phyloP scores from a whole-genome alignment of 2,797 vertebrate species.

The Lacerta viridis region DNA sequence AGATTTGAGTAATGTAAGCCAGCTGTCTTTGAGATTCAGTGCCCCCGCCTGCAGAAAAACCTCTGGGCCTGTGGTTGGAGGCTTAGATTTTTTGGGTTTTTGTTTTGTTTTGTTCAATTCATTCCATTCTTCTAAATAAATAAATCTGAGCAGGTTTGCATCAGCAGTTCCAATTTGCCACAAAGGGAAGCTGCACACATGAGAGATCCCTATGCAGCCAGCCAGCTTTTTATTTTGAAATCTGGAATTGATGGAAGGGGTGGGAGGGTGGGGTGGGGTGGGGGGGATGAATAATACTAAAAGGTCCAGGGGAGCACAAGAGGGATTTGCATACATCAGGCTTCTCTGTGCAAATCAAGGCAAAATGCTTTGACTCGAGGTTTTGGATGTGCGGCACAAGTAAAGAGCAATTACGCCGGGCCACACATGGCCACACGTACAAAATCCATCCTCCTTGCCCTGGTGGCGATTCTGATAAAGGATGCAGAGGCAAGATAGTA shows the following conservation, averaged over 20 bases:
- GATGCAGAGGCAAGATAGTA: background rate
- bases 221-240: conserved; percentile 80
- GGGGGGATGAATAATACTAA: conserved; percentile 40
- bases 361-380: conserved; percentile 67
- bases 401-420: conserved; percentile 64
- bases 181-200: conserved; percentile 79
- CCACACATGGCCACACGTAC: conserved; percentile 63
- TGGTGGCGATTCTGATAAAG: conserved; percentile 34
- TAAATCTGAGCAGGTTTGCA: conserved; percentile 75
- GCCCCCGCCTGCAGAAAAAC: conserved; percentile 42
- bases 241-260: conserved; percentile 77
- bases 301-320: conserved; percentile 73
- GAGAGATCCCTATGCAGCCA: conserved; percentile 77
- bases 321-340: conserved; percentile 81
- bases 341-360: conserved; percentile 64
- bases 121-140: conserved; percentile 74
- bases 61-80: conserved; percentile 49
- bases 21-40: conserved; percentile 74
- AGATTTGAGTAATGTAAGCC: conserved; percentile 73
- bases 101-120: conserved; percentile 45
- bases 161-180: conserved; percentile 79
- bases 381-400: conserved; percentile 67
- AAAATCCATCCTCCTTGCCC: conserved; percentile 24
- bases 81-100: conserved; percentile 45
- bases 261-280: conserved; percentile 1